These are phyloP conservation scores for Athetis lepigone DNA, from an alignment of 2,888 invertebrate species.

Conservation along the genomic window DNA sequence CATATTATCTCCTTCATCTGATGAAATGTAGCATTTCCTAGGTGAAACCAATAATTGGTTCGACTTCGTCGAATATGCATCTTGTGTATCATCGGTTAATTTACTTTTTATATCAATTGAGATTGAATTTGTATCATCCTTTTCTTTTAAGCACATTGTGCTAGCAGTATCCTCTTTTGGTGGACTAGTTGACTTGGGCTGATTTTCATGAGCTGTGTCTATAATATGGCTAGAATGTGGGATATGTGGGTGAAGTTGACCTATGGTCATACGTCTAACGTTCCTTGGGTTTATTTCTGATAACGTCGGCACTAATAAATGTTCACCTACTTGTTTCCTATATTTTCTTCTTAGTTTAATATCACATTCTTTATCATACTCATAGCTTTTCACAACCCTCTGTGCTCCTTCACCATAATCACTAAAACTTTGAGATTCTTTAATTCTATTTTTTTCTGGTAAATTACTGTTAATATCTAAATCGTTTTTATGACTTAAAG, in stretches of 20 bases:
- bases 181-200: not conserved
- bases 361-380: slow-evolving; percentile 67
- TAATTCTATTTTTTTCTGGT: slow-evolving; percentile 10
- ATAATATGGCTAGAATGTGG: slow-evolving; percentile 5
- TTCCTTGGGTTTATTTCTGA: slow-evolving; percentile 76
- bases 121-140: slow-evolving; percentile 12
- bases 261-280: slow-evolving; percentile 78
- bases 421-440: slow-evolving; percentile 24
- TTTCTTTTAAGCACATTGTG: slow-evolving; percentile 18
- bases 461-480: slow-evolving; percentile 1
- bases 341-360: slow-evolving; percentile 71
- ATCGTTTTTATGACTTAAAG: slow-evolving; percentile 12
- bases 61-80: not conserved
- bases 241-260: slow-evolving; percentile 54
- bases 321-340: slow-evolving; percentile 69
- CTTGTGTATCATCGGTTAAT: not conserved
- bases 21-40: slow-evolving; percentile 6
- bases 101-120: slow-evolving; percentile 15
- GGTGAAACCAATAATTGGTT: not conserved
- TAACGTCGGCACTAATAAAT: slow-evolving; percentile 68
- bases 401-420: slow-evolving; percentile 37
- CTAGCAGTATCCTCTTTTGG: slow-evolving; percentile 6
- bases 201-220: not conserved
- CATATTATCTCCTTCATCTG: slow-evolving; percentile 25
- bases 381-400: slow-evolving; percentile 49